Percentiles rank a stretch among this genome's conserved stretches.
These are phyloP conservation scores for Scaptomyza graminum DNA, from an alignment of 1,140 invertebrate species.

Conservation along the genomic window DNA sequence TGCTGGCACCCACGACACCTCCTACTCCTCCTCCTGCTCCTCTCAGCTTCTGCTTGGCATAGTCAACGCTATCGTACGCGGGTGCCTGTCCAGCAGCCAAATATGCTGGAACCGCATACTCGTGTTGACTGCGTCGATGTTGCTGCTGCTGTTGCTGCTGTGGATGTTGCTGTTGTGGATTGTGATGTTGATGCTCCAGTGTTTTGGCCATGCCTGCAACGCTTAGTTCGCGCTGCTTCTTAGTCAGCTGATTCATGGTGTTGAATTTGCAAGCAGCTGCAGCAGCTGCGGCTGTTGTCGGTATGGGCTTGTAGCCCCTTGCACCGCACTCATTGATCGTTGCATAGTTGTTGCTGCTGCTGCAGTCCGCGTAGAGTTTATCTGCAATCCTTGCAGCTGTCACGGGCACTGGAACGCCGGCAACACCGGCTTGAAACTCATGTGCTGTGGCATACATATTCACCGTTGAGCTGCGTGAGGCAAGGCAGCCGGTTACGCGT, in stretches of 20 bases:
- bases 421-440: constrained; percentile 63
- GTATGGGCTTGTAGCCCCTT: constrained; percentile 73
- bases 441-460: constrained; percentile 87
- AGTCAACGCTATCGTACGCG: constrained; percentile 75
- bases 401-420: constrained; percentile 25
- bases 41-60: constrained; percentile 64
- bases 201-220: constrained; percentile 69
- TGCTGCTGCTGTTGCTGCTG: constrained; percentile 41
- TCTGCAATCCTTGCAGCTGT: constrained; percentile 47
- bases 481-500: constrained; percentile 55
- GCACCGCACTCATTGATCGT: constrained; percentile 78
- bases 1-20: not conserved
- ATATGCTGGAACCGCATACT: constrained; percentile 81
- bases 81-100: constrained; percentile 47
- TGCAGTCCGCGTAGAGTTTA: constrained; percentile 69
- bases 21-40: constrained; percentile 3
- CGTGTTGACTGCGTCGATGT: constrained; percentile 75
- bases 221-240: constrained; percentile 70
- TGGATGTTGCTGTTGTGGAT: constrained; percentile 53
- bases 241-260: constrained; percentile 72
- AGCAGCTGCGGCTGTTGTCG: constrained; percentile 65
- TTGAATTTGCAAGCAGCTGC: constrained; percentile 79
- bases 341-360: constrained; percentile 76
- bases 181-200: constrained; percentile 67
- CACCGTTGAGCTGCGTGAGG: constrained; percentile 65